A percentile compares a stretch with the other conserved stretches of the same genome.
Evolutionary conservation across 2,888 invertebrate genomes (phyloP).

Genomic region (Helleia helle): DNA sequence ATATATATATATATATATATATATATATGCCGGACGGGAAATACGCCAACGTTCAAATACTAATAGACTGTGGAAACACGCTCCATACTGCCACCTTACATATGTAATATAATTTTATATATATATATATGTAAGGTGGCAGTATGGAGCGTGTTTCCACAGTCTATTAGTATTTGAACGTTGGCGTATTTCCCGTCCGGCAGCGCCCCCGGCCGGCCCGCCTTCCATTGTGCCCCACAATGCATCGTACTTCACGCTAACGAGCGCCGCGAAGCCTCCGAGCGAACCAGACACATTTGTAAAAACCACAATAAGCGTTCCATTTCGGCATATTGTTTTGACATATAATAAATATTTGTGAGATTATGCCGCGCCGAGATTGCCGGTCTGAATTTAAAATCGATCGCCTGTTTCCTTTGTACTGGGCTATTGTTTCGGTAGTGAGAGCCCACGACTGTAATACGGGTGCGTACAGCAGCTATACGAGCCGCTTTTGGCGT

Average conservation of each 20-base stretch:
- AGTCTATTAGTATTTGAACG: conserved; percentile 40
- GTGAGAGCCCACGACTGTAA: conserved; percentile 35
- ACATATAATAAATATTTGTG: conserved; percentile 73
- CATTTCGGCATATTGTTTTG: conserved; percentile 74
- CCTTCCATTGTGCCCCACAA: conserved; percentile 67
- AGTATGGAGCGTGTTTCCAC: background rate
- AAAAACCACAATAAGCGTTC: conserved; percentile 69
- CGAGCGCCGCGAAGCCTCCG: conserved; percentile 47
- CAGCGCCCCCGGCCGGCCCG: conserved; percentile 53
- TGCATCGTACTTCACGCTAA: conserved; percentile 68
- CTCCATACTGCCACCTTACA: background rate
- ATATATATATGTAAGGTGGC: no score
- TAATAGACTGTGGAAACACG: conserved; percentile 29
- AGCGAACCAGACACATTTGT: conserved; percentile 69
- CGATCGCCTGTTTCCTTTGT: conserved; percentile 46
- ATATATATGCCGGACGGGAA: conserved; percentile 39
- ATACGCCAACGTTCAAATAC: conserved; percentile 32
- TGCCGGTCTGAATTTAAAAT: conserved; percentile 52
- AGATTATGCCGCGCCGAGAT: conserved; percentile 60
- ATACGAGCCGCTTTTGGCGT: conserved; percentile 33
- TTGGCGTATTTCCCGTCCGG: conserved; percentile 33
- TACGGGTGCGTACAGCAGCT: conserved; percentile 58
- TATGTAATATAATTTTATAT: no score
- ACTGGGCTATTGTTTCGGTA: conserved; percentile 45
- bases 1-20: no score